Conservation (phyloP, 1,140 invertebrate species). For the Atta colombica region DNA sequence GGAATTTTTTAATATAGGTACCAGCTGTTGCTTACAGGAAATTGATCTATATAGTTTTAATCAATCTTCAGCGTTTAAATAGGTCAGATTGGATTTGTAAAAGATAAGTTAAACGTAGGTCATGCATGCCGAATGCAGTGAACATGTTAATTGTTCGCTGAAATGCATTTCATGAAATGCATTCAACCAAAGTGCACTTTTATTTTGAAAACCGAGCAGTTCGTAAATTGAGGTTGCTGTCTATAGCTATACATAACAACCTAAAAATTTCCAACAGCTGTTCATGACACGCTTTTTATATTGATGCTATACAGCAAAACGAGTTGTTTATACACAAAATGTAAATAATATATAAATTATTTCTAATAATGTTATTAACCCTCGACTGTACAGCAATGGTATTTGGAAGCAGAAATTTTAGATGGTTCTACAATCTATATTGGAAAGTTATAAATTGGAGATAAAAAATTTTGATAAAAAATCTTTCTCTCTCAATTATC, state of each 20-base stretch:
- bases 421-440: no score
- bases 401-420: no score
- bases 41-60: slow-evolving; percentile 24
- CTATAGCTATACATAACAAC: not conserved
- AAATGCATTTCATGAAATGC: slow-evolving; percentile 44
- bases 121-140: slow-evolving; percentile 1
- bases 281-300: slow-evolving; percentile 15
- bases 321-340: not conserved
- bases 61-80: not conserved
- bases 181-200: slow-evolving; percentile 3
- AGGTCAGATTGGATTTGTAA: not conserved
- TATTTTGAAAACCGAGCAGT: slow-evolving; percentile 39
- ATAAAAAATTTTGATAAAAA: no score
- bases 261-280: slow-evolving; percentile 21
- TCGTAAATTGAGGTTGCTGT: slow-evolving; percentile 37
- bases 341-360: not conserved
- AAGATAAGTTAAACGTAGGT: slow-evolving; percentile 20
- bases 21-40: not conserved
- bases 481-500: no score
- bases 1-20: not conserved
- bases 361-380: not conserved
- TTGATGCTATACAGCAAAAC: slow-evolving; percentile 18
- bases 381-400: not conserved
- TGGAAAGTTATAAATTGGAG: no score
- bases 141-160: slow-evolving; percentile 33